phyloP scores from a whole-genome alignment of 2,888 invertebrate genomes.

The Nyleta sp. region DNA sequence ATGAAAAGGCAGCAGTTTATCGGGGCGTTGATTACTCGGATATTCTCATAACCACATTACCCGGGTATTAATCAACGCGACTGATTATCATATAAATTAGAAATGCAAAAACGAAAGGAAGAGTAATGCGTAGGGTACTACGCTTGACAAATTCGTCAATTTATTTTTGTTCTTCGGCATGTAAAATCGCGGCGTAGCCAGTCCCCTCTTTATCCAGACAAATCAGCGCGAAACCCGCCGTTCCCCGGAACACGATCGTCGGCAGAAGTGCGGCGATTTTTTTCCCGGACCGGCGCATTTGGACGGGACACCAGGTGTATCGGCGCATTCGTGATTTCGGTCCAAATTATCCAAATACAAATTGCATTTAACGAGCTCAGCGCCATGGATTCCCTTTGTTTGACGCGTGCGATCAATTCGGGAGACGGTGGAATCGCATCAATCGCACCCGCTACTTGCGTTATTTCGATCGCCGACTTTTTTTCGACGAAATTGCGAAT shows the following conservation, averaged over 20 bases:
- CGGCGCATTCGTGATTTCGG: constrained; percentile 67
- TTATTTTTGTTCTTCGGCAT: constrained; percentile 62
- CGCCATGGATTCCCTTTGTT: constrained; percentile 37
- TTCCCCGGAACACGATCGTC: background rate
- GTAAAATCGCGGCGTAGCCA: constrained; percentile 33
- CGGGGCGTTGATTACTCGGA: constrained; percentile 40
- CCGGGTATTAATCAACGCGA: constrained; percentile 49
- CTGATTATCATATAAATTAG: constrained; percentile 62
- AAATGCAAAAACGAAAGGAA: constrained; percentile 54
- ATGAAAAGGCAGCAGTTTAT: constrained; percentile 33
- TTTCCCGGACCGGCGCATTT: constrained; percentile 59
- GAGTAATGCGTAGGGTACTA: constrained; percentile 38
- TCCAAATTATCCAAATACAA: constrained; percentile 72
- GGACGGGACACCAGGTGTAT: constrained; percentile 70
- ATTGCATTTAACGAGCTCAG: constrained; percentile 65
- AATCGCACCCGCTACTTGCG: background rate
- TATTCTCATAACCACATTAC: constrained; percentile 43
- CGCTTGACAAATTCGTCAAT: constrained; percentile 64
- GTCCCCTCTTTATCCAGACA: constrained; percentile 53
- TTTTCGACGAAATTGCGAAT: background rate
- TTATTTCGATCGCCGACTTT: background rate
- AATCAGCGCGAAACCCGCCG: constrained; percentile 36
- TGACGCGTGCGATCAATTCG: constrained; percentile 15
- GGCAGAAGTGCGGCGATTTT: constrained; percentile 52
- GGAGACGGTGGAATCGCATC: constrained; percentile 12